Conservation (phyloP, 2,797 vertebrate species). For the Fundulus diaphanus region DNA sequence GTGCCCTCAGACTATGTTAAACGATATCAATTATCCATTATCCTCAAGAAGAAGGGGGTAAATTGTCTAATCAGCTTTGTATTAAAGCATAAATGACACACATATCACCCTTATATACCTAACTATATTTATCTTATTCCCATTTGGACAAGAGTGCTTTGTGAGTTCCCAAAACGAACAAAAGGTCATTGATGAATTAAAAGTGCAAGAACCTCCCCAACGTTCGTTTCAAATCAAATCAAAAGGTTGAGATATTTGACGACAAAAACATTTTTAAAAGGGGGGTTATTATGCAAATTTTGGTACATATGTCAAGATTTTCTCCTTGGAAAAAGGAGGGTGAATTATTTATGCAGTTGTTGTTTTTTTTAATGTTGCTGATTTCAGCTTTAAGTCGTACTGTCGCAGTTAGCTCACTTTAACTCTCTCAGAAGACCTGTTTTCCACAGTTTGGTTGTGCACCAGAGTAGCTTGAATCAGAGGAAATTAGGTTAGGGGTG, state of each 20-base stretch:
- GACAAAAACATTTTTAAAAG: conserved; percentile 60
- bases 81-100: conserved; percentile 68
- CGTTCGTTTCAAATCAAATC: conserved; percentile 59
- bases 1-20: conserved; percentile 30
- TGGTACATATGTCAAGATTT: conserved; percentile 60
- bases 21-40: conserved; percentile 60
- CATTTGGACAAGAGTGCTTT: conserved; percentile 54
- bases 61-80: conserved; percentile 72
- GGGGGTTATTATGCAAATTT: conserved; percentile 39
- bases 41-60: conserved; percentile 26
- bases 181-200: conserved; percentile 76
- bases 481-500: conserved; percentile 79
- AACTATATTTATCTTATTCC: conserved; percentile 68
- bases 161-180: conserved; percentile 72
- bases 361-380: conserved; percentile 33
- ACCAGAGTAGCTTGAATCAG: conserved; percentile 64
- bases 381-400: conserved; percentile 50
- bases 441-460: conserved; percentile 72
- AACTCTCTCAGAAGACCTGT: conserved; percentile 58
- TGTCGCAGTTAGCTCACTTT: conserved; percentile 61
- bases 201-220: conserved; percentile 39
- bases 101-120: conserved; percentile 62
- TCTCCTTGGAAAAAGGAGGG: conserved; percentile 34
- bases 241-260: conserved; percentile 66
- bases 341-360: conserved; percentile 78